These are phyloP conservation scores for Pachyseris speciosa DNA, from an alignment of 64 coral and sea anemone genomes.

Conservation along the genomic window DNA sequence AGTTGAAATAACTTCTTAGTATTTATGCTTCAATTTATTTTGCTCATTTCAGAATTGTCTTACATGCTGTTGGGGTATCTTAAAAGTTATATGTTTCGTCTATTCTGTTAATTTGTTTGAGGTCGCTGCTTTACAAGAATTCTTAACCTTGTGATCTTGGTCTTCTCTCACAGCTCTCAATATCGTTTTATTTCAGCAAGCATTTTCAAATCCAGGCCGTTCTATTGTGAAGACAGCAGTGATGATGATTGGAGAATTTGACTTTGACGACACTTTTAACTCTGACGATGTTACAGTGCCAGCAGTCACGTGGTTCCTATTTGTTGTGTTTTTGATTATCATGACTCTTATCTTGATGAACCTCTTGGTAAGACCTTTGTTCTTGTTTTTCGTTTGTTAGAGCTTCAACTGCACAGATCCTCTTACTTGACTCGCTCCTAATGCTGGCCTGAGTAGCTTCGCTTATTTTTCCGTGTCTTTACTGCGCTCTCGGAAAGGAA, in stretches of 20 bases:
- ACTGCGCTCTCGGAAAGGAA: too few species aligned
- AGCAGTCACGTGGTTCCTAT: constrained; percentile 73
- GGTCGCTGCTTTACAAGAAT: background rate
- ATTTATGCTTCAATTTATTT: too few species aligned
- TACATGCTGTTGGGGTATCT: too few species aligned
- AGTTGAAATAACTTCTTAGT: too few species aligned
- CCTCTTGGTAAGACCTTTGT: constrained; percentile 57
- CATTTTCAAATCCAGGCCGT: constrained; percentile 58
- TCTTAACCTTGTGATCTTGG: background rate
- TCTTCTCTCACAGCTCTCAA: background rate
- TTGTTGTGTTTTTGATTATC: constrained; percentile 74
- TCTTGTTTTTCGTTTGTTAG: too few species aligned
- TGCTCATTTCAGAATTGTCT: too few species aligned
- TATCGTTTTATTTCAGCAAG: constrained; percentile 25
- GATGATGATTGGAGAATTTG: constrained; percentile 99
- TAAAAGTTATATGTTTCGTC: too few species aligned
- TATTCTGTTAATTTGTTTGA: too few species aligned
- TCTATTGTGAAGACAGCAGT: constrained; percentile 89
- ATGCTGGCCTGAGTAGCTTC: too few species aligned
- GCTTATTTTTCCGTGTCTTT: too few species aligned
- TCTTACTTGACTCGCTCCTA: too few species aligned
- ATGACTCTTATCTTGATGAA: constrained; percentile 95
- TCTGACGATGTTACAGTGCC: constrained; percentile 5
- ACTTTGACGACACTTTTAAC: constrained; percentile 80
- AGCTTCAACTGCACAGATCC: too few species aligned